Percentiles rank a stretch among this genome's conserved stretches.
Evolutionary conservation across 2,888 invertebrate species (phyloP).

Genomic region (Sthenelais limicola): DNA sequence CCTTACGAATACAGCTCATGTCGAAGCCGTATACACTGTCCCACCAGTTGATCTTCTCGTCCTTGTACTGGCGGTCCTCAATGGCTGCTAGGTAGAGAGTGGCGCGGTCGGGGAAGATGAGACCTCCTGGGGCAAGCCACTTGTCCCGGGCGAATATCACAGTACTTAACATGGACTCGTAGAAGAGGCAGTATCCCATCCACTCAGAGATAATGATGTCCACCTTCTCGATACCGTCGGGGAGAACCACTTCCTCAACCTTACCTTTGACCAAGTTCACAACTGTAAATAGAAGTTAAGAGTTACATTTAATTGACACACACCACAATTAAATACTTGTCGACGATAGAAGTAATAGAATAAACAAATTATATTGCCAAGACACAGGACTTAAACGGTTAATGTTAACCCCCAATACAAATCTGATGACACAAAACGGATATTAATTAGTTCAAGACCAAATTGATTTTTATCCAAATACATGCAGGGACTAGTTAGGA

Average conservation of each 20-base stretch:
- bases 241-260: conserved; percentile 93
- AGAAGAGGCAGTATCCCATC: conserved; percentile 93
- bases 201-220: conserved; percentile 91
- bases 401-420: too few relatives aligned
- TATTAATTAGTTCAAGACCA: too few relatives aligned
- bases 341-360: not conserved
- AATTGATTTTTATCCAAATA: too few relatives aligned
- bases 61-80: conserved; percentile 97
- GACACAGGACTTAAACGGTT: too few relatives aligned
- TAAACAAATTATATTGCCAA: not conserved
- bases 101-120: conserved; percentile 93
- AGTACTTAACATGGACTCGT: conserved; percentile 99
- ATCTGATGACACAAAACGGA: too few relatives aligned
- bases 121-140: conserved; percentile 93
- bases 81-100: conserved; percentile 90
- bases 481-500: too few relatives aligned
- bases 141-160: conserved; percentile 98
- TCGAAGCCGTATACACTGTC: conserved; percentile 99
- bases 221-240: conserved; percentile 89
- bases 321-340: not conserved
- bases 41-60: conserved; percentile 99
- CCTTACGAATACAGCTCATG: conserved; percentile 98
- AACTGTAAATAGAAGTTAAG: conserved; percentile 56
- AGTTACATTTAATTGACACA: not conserved
- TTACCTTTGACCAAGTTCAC: conserved; percentile 76